Conservation (phyloP, 2,113 vertebrate species). For the Caretta caretta region DNA sequence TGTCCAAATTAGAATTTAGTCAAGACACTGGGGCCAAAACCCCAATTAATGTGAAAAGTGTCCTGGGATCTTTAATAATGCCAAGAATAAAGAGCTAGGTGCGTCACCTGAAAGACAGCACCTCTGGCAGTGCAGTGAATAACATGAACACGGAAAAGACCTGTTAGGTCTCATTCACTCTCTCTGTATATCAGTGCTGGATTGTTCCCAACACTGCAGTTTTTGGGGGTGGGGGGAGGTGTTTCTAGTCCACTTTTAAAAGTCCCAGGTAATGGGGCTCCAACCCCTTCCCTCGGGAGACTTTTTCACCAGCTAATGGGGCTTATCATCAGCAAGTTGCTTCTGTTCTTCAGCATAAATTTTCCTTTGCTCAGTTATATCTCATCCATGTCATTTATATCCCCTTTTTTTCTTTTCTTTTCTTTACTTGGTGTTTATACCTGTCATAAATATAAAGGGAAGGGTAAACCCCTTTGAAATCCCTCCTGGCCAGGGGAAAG, state of each 20-base stretch:
- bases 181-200: neutral
- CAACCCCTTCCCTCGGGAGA: neutral
- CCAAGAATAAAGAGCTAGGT: neutral
- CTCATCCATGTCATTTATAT: neutral
- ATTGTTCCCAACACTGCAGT: neutral
- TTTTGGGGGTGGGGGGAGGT: neutral
- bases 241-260: neutral
- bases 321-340: neutral
- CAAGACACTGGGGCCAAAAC: neutral
- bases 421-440: neutral
- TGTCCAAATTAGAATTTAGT: neutral
- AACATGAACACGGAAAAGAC: neutral
- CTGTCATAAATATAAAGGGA: no score
- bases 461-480: no score
- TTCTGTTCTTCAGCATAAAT: neutral
- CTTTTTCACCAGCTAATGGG: neutral
- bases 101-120: neutral
- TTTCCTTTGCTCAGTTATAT: neutral
- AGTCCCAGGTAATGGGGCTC: neutral
- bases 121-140: neutral
- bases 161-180: neutral
- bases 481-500: no score
- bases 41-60: neutral
- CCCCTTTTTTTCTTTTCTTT: constrained; percentile 7
- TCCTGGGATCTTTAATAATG: neutral